Base-by-base conservation (phyloP, 2,888 invertebrate genomes). In the Deroplatys truncata region DNA sequence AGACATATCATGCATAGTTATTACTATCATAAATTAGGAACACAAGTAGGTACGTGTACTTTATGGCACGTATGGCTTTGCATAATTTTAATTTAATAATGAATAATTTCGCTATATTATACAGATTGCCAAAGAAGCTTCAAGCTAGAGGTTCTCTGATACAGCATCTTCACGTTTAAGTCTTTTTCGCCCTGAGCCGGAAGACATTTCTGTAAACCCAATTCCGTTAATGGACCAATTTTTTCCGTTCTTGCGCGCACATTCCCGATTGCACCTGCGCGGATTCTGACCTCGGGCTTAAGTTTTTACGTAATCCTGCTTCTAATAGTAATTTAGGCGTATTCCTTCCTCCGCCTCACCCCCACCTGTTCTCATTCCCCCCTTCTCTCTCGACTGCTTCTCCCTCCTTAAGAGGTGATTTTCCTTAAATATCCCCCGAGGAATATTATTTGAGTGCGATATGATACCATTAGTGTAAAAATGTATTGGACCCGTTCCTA, bases 341-440 rank as follows among this genome's bases (percentile, higher is more conserved):
- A 87, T 35, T 82, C 25, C 72, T 56, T 28, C 86, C 43, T 87
- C 1, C 85, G 43, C 43, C 43, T 43, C 43, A 43, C 13, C 43
- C 83, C 87, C 83, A 87, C 87, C 28, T 56, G 15, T 83, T 29
- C n/a, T n/a, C 82, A 20, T 72, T 43, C 16, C 29, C 86, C 29
- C 29, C 25, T 72, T 86, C 72, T 20, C 56, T 82, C 25, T 86
- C 43, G 25, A 13, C 56, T 56, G 9, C 25, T 8, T 56, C 86
- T 86, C 82, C 86, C 82, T 29, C 28, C 35, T 56, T 89, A 88
- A 88, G 35, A 89, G 88, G 89, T 88, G 88, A 89, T 89, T 89
- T 89, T 88, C 82, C 89, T 89, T 89, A 89, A 89, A 89, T 88
- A 89, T 88, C 85, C 89, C 89, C 89, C 9, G 31, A 43, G 89